Evolutionary conservation across 2,797 vertebrate genomes (phyloP), one percentile per base, ranked within the genome.

Genomic region (Enteromius radiatus): DNA sequence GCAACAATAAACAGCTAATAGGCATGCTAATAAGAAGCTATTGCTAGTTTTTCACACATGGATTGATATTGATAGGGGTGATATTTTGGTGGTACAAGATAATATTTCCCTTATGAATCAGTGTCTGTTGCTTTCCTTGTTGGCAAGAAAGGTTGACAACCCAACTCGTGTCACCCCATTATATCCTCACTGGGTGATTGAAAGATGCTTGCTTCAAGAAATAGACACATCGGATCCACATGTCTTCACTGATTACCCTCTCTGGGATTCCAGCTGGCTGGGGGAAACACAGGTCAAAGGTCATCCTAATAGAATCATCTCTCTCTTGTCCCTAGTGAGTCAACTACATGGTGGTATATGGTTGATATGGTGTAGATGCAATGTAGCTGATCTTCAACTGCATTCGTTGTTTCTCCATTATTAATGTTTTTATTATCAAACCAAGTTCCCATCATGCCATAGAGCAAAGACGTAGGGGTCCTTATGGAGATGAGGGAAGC

Each of bases 141-240:
- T 63, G 59, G 14, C 26, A 61, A 61, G 26, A n/a, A 75, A 23
- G 49, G 33, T 52, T 31, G 10, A 23, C 49, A 75, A 14, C n/a
- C 33, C 33, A 26, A 41, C 33, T 71, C 26, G 23, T 69, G 26
- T 28, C 76, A 75, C 47, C 45, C 28, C 36, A 67, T 78, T 52
- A 52, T 52, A 71, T 61, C 26, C 75, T 80, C 83, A 80, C 73
- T 86, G 85, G 41, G 71, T 17, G 47, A 49, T 38, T 59, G 52
- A 56, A 78, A 68, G 63, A 67, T 49, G 8, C 23, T 52, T 36
- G 64, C 69, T 41, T 83, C 49, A 23, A n/a, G 23, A 43, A 81
- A 80, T 45, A 59, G 71, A 69, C 75, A 84, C 67, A 84, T 84
- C 65, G 78, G 61, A 76, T 74, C 38, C 67, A 63, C 73, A 23